phyloP scores from a whole-genome alignment of 2,888 invertebrate species.

The Scaptomyza caliginosa region DNA sequence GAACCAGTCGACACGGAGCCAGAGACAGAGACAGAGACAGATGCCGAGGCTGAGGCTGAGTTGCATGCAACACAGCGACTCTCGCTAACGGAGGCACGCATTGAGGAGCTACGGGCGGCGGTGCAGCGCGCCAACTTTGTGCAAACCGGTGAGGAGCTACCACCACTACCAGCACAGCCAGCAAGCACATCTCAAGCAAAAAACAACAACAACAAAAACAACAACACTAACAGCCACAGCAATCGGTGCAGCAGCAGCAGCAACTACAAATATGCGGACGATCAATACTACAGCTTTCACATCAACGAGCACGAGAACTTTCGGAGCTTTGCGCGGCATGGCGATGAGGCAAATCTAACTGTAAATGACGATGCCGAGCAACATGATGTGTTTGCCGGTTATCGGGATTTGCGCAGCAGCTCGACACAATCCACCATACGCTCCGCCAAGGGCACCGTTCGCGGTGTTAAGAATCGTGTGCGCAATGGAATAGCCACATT shows the following conservation, averaged over 20 bases:
- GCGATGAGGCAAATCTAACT: constrained; percentile 17
- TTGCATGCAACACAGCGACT: constrained; percentile 36
- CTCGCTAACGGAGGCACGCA: constrained; percentile 69
- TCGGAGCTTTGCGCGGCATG: constrained; percentile 64
- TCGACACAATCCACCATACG: constrained; percentile 91
- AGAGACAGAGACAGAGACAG: constrained; percentile 1
- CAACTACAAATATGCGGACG: constrained; percentile 87
- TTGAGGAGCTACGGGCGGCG: constrained; percentile 70
- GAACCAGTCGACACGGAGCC: constrained; percentile 4
- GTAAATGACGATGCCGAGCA: constrained; percentile 44
- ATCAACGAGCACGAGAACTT: constrained; percentile 87
- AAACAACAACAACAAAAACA: constrained; percentile 6
- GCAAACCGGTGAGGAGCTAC: constrained; percentile 66
- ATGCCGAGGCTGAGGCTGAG: not conserved
- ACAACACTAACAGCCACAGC: constrained; percentile 5
- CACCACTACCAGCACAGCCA: constrained; percentile 27
- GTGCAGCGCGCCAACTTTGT: constrained; percentile 71
- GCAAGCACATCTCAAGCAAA: constrained; percentile 1
- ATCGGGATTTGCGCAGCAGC: constrained; percentile 88
- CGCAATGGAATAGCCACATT: constrained; percentile 97
- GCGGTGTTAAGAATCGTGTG: constrained; percentile 97
- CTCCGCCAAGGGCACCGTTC: constrained; percentile 96
- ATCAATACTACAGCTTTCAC: constrained; percentile 93
- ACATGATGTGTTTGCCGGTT: constrained; percentile 91
- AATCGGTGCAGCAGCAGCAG: constrained; percentile 27